These are phyloP conservation scores for Oscheius onirici DNA, from an alignment of 2,888 invertebrate genomes.

Conservation along the genomic window DNA sequence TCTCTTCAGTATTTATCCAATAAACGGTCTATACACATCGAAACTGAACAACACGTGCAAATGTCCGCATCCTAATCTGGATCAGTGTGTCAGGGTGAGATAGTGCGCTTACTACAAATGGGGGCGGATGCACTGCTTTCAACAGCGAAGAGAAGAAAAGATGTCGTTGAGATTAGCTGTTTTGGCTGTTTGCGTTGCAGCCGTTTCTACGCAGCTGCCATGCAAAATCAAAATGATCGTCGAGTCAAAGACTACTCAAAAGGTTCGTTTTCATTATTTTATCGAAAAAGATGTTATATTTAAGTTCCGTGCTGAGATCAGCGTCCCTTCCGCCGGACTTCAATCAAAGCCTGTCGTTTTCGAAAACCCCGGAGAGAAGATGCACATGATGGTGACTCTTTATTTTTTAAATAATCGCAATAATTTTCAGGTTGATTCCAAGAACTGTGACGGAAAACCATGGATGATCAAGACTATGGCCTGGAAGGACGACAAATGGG, in stretches of 20 bases:
- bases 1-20: background rate
- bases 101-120: slow-evolving; percentile 14
- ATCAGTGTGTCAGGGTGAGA: slow-evolving; percentile 27
- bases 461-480: slow-evolving; percentile 50
- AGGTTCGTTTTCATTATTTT: background rate
- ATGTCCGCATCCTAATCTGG: slow-evolving; percentile 19
- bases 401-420: no score
- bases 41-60: slow-evolving; percentile 8
- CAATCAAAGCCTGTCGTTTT: slow-evolving; percentile 25
- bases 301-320: slow-evolving; percentile 27
- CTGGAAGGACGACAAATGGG: slow-evolving; percentile 46
- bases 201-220: slow-evolving; percentile 15
- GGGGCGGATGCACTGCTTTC: background rate
- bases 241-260: slow-evolving; percentile 10
- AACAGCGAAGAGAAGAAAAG: no score
- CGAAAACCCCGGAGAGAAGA: slow-evolving; percentile 25
- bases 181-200: slow-evolving; percentile 9
- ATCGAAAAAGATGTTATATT: no score
- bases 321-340: slow-evolving; percentile 11
- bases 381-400: slow-evolving; percentile 13
- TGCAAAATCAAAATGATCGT: slow-evolving; percentile 22
- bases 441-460: slow-evolving; percentile 45
- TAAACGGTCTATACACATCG: background rate
- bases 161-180: slow-evolving; percentile 1
- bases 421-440: slow-evolving; percentile 5